A percentile compares a stretch with the other conserved stretches of the same genome.
These are phyloP conservation scores for Macrosoma leucophasiata DNA, from an alignment of 2,888 invertebrate genomes.

Conservation along the genomic window DNA sequence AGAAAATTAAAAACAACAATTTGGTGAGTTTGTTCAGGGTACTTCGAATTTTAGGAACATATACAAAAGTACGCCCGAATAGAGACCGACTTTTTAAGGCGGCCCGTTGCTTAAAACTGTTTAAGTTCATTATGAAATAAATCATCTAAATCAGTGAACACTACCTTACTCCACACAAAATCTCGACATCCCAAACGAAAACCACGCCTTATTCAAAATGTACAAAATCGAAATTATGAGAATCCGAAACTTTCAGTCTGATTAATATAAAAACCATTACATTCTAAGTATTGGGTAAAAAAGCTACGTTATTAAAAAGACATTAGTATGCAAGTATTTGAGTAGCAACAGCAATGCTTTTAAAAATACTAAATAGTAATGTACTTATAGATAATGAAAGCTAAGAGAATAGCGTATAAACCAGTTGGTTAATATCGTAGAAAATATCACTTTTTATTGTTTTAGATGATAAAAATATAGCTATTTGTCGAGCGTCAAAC, in stretches of 20 bases:
- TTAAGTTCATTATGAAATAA: slow-evolving; percentile 27
- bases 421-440: slow-evolving; percentile 51
- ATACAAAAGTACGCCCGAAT: slow-evolving; percentile 37
- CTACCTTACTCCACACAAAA: slow-evolving; percentile 30
- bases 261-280: slow-evolving; percentile 47
- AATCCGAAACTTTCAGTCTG: slow-evolving; percentile 53
- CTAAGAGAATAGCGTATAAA: slow-evolving; percentile 43
- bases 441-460: slow-evolving; percentile 67
- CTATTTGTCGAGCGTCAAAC: slow-evolving; percentile 22
- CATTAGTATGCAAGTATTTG: slow-evolving; percentile 44
- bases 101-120: slow-evolving; percentile 30
- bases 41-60: slow-evolving; percentile 67
- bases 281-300: slow-evolving; percentile 56
- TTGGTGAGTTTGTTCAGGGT: slow-evolving; percentile 63
- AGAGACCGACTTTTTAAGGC: slow-evolving; percentile 51
- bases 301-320: slow-evolving; percentile 57
- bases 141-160: slow-evolving; percentile 27
- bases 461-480: slow-evolving; percentile 54
- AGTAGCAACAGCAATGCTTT: slow-evolving; percentile 44
- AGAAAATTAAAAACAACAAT: slow-evolving; percentile 46
- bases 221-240: slow-evolving; percentile 42
- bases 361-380: slow-evolving; percentile 56
- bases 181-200: slow-evolving; percentile 34
- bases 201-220: slow-evolving; percentile 44
- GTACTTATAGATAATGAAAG: slow-evolving; percentile 47